A percentile compares a stretch with the other conserved stretches of the same genome.
These are phyloP conservation scores for Erpornis zantholeuca DNA, from an alignment of 2,113 vertebrate species.

Conservation along the genomic window DNA sequence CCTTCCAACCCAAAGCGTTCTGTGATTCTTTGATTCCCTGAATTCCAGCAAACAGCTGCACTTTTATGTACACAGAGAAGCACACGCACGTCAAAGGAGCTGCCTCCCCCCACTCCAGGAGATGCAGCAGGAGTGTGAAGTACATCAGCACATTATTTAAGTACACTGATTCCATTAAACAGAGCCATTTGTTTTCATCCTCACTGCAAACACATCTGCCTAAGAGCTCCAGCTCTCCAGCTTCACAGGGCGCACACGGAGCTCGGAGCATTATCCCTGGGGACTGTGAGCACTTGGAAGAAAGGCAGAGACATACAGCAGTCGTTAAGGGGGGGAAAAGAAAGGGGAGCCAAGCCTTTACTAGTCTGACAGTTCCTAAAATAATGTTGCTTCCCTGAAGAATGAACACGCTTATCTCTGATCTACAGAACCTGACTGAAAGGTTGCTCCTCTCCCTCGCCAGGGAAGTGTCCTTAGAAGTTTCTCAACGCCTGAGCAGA, in stretches of 20 bases:
- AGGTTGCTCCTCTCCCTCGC: slow-evolving; percentile 14
- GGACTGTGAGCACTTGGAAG: not conserved
- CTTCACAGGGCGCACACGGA: not conserved
- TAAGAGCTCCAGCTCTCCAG: slow-evolving; percentile 41
- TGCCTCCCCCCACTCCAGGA: not conserved
- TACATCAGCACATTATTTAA: slow-evolving; percentile 43
- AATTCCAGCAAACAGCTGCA: not conserved
- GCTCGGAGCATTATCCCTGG: not conserved
- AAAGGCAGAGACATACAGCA: not conserved
- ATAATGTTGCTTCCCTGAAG: not conserved
- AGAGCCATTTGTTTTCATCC: slow-evolving; percentile 40
- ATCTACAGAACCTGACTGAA: slow-evolving; percentile 31
- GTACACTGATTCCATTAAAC: slow-evolving; percentile 39
- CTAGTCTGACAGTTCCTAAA: slow-evolving; percentile 54
- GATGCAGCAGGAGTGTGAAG: slow-evolving; percentile 27
- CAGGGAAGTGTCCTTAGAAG: slow-evolving; percentile 24
- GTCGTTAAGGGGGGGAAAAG: not conserved
- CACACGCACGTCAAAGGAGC: not conserved
- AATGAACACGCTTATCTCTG: not conserved
- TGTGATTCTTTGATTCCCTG: not conserved
- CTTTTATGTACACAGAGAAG: not conserved
- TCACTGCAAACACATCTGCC: slow-evolving; percentile 53
- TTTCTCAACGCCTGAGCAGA: not conserved
- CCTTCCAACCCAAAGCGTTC: not conserved
- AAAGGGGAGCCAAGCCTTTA: slow-evolving; percentile 33